Evolutionary conservation across 2,113 vertebrate genomes (phyloP).

Genomic region (Entelurus aequoreus): DNA sequence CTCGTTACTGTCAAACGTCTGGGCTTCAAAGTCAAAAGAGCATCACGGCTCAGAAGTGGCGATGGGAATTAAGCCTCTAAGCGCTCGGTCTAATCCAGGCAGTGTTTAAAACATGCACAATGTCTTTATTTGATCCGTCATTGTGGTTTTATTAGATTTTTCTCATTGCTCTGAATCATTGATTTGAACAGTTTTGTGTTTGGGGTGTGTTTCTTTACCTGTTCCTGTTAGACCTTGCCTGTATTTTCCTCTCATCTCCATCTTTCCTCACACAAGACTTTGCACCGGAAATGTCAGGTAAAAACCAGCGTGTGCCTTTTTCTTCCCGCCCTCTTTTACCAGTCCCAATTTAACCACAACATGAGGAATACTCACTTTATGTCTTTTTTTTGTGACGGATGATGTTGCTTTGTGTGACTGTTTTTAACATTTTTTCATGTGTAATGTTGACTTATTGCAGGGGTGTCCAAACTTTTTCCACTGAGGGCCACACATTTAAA

Average conservation of each 20-base stretch:
- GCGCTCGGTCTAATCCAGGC: slow-evolving; percentile 9
- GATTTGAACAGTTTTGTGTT: slow-evolving; percentile 7
- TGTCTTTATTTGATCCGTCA: not conserved
- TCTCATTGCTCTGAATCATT: not conserved
- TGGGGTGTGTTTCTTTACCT: slow-evolving; percentile 12
- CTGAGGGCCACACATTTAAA: no score
- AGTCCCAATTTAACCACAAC: not conserved
- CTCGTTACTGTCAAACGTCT: slow-evolving; percentile 61
- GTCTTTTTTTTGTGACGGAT: no score
- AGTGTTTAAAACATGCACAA: not conserved
- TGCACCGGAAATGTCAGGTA: slow-evolving; percentile 67
- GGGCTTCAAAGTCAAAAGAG: slow-evolving; percentile 62
- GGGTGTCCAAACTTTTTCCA: no score
- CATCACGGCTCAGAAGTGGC: slow-evolving; percentile 43
- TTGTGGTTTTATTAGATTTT: slow-evolving; percentile 10
- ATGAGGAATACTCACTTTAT: no score
- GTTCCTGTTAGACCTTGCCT: slow-evolving; percentile 60
- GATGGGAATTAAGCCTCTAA: slow-evolving; percentile 32
- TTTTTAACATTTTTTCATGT: no score
- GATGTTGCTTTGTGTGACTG: no score
- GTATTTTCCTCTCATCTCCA: slow-evolving; percentile 63
- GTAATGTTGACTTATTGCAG: no score
- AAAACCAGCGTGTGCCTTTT: slow-evolving; percentile 17
- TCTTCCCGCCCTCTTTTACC: not conserved
- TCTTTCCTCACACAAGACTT: slow-evolving; percentile 55